Base-by-base conservation (phyloP, 1,140 invertebrate species). In the Drosophila jambulina region DNA sequence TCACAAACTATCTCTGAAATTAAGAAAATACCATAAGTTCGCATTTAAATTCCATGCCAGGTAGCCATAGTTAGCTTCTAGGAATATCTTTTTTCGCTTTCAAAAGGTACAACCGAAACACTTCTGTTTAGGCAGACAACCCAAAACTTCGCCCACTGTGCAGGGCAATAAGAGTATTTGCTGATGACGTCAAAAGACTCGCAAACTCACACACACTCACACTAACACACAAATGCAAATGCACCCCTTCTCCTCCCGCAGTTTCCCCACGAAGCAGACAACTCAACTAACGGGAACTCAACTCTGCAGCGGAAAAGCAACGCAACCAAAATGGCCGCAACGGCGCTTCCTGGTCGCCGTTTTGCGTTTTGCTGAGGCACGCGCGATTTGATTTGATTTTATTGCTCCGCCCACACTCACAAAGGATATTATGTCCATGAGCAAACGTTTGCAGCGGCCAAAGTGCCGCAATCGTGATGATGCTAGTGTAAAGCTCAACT, bases 171-270 rank as follows among this genome's bases (percentile, higher is more conserved):
- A 56, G 53, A 60, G 40, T 72, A 67, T 74, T 76, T 78, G 75
- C 78, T 81, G 78, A 76, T 85, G 84, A 88, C 84, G 84, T 87
- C 80, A 80, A 70, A 72, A 74, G 80, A 79, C 75, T 42, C 34
- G 67, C 38, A 38, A 62, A 63, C 54, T 61, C 70, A 53, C 27
- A 54, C 54, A 75, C 21, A 63, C 68, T 68, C 53, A 43, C 23
- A 53, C 54, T 51, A 40, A 34, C 64, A 42, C 25, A 38, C 63
- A 27, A 54, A 69, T 45, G 49, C 64, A 62, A 48, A 62, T 40
- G 40, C 57, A 54, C 32, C 59, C 64, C 64, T n/a, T 23, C 17
- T 23, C 13, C 32, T 23, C 27, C 4, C 13, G 2, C 29, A 8
- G 23, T 6, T 27, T 62, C 12, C 21, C 34, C 65, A 59, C 38